These are phyloP conservation scores for Lasioglossum oenotherae DNA, from an alignment of 2,888 invertebrate species.

Conservation along the genomic window DNA sequence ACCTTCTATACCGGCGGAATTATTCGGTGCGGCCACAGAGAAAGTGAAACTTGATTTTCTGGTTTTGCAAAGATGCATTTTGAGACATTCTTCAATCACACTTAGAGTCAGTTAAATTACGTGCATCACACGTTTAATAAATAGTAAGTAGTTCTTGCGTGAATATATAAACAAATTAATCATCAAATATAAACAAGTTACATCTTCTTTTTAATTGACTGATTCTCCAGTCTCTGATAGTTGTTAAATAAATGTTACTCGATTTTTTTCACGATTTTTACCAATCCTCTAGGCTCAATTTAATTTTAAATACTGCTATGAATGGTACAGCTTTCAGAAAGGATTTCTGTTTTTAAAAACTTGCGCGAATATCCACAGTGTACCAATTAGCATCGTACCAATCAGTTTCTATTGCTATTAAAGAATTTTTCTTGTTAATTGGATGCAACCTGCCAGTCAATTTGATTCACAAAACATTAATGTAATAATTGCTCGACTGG, in stretches of 20 bases:
- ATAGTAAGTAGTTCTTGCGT: not conserved
- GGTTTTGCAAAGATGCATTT: not conserved
- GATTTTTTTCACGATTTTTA: not conserved
- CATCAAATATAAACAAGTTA: not conserved
- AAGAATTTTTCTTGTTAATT: constrained; percentile 10
- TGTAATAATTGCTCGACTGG: not conserved
- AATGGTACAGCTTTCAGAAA: not conserved
- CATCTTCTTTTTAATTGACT: not conserved
- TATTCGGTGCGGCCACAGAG: not conserved
- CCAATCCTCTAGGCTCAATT: not conserved
- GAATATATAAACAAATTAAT: not conserved
- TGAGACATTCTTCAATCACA: not conserved
- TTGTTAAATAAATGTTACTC: not conserved
- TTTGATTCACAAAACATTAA: not conserved
- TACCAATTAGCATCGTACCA: not conserved
- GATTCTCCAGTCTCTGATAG: not conserved
- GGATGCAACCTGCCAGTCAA: not conserved
- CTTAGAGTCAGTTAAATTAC: not conserved
- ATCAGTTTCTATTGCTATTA: not conserved
- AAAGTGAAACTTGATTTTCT: not conserved
- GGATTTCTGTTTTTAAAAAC: not conserved
- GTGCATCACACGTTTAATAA: not conserved
- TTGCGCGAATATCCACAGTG: not conserved
- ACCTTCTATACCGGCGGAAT: not conserved
- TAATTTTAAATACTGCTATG: not conserved